A percentile compares a stretch with the other conserved stretches of the same genome.
phyloP scores from a whole-genome alignment of 2,888 invertebrate species.

The Cephonodes hylas region DNA sequence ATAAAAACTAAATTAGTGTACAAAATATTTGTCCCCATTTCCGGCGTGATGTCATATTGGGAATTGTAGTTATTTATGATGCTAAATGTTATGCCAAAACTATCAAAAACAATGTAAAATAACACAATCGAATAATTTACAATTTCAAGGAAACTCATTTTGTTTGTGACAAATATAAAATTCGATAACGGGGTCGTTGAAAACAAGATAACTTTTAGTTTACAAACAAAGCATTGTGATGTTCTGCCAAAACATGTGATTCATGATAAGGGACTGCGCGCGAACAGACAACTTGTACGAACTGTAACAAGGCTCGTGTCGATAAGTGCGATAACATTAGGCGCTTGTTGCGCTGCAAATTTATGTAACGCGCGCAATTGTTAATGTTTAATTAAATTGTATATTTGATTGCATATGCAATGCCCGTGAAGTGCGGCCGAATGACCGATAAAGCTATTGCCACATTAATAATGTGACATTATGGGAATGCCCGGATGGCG shows the following conservation, averaged over 20 bases:
- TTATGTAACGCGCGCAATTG: neutral
- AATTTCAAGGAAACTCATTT: neutral
- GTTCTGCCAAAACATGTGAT: conserved; percentile 2
- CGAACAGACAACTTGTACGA: no score
- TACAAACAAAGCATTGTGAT: neutral
- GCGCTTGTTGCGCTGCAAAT: neutral
- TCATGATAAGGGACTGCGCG: neutral
- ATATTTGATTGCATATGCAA: neutral
- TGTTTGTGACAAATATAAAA: neutral
- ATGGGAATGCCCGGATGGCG: neutral
- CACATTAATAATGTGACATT: neutral
- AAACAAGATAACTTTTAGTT: neutral
- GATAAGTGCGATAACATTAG: neutral
- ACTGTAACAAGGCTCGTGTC: neutral
- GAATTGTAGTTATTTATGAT: no score
- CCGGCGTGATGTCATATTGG: no score
- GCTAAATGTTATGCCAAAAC: neutral
- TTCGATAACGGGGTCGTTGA: neutral
- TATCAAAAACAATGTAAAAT: neutral
- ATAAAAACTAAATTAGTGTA: no score
- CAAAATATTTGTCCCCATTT: no score
- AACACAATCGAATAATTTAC: neutral
- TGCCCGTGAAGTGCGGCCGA: neutral
- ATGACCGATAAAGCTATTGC: neutral
- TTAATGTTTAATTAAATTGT: neutral